Conservation (phyloP, 2,797 vertebrate genomes). For the Myotis vivesi region DNA sequence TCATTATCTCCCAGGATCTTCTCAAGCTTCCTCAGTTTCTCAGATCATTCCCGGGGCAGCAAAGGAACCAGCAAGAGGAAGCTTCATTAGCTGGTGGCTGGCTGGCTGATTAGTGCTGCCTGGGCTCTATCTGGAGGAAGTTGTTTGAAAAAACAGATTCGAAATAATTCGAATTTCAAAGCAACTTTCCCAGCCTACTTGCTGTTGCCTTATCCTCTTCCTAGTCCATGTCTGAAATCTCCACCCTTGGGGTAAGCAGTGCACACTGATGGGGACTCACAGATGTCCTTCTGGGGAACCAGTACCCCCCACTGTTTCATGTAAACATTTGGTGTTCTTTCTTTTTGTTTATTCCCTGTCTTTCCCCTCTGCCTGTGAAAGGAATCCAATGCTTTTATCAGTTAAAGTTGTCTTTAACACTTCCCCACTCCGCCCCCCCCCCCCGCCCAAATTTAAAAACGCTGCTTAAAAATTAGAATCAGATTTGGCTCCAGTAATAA, state of each 20-base stretch:
- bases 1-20: slow-evolving; percentile 4
- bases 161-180: not conserved
- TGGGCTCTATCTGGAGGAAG: not conserved
- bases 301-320: not conserved
- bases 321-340: not conserved
- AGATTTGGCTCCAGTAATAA: not conserved
- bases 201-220: not conserved
- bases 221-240: not conserved
- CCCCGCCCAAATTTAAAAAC: not conserved
- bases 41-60: not conserved
- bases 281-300: not conserved
- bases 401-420: not conserved
- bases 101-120: not conserved
- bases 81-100: not conserved
- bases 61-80: not conserved
- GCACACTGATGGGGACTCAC: not conserved
- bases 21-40: slow-evolving; percentile 33
- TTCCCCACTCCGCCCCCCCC: rapidly evolving
- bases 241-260: not conserved
- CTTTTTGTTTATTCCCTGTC: not conserved
- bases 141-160: not conserved
- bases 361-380: not conserved
- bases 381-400: not conserved
- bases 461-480: not conserved
- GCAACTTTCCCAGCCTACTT: not conserved